Conservation (phyloP, 2,113 vertebrate genomes). For the Gracilinanus agilis region DNA sequence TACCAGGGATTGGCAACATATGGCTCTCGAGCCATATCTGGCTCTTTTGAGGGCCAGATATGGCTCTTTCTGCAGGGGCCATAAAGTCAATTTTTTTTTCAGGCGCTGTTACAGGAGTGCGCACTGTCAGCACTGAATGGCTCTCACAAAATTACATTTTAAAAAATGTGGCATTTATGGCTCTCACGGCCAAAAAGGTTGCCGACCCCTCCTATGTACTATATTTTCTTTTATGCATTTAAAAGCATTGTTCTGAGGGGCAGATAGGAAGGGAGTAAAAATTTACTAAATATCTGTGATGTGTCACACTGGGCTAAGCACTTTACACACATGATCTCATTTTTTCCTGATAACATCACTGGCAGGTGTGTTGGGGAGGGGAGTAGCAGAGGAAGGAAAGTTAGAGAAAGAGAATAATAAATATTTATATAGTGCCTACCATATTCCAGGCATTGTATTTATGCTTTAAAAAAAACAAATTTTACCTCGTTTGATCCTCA, state of each 20-base stretch:
- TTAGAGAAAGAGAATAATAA: neutral
- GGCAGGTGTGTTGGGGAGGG: neutral
- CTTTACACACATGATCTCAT: neutral
- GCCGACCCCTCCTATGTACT: neutral
- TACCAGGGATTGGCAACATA: too few relatives aligned
- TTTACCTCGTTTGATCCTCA: neutral
- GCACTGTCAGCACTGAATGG: too few relatives aligned
- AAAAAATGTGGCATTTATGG: too few relatives aligned
- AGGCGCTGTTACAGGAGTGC: too few relatives aligned
- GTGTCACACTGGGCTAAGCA: neutral
- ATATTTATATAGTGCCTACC: neutral
- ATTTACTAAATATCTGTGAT: neutral
- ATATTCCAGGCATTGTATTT: neutral
- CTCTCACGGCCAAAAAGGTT: too few relatives aligned
- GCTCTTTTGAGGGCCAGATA: too few relatives aligned
- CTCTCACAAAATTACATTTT: too few relatives aligned
- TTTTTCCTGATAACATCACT: neutral
- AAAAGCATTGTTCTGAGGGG: neutral
- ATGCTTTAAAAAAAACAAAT: neutral
- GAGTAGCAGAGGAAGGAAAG: neutral
- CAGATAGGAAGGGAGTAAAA: neutral
- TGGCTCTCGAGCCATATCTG: too few relatives aligned
- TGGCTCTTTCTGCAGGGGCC: too few relatives aligned
- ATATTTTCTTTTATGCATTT: neutral
- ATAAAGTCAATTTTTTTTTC: too few relatives aligned